phyloP scores from a whole-genome alignment of 1,140 invertebrate species.

The Drosophila pseudoobscura region DNA sequence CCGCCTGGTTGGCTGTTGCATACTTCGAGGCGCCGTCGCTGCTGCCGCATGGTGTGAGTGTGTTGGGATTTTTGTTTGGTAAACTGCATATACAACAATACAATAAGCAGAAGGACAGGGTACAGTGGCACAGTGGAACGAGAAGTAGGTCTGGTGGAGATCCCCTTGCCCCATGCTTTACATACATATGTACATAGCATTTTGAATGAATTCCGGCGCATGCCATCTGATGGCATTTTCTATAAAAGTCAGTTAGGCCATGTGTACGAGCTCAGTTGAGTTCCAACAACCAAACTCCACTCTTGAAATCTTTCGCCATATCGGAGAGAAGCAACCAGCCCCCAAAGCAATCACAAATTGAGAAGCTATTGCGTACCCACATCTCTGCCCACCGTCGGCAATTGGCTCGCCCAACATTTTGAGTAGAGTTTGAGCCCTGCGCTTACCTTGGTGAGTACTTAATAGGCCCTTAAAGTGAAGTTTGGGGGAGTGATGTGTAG shows the following conservation, averaged over 20 bases:
- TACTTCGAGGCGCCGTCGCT: constrained; percentile 51
- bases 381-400: constrained; percentile 49
- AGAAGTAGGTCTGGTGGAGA: constrained; percentile 4
- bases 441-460: constrained; percentile 55
- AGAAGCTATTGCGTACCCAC: constrained; percentile 9
- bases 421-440: constrained; percentile 51
- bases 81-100: constrained; percentile 81
- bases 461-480: constrained; percentile 1
- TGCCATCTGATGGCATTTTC: constrained; percentile 73
- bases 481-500: neutral
- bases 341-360: constrained; percentile 11
- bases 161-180: constrained; percentile 32
- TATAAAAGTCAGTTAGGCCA: constrained; percentile 80
- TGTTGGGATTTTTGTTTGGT: constrained; percentile 80
- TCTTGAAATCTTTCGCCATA: constrained; percentile 61
- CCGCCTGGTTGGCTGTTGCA: constrained; percentile 71
- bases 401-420: constrained; percentile 25
- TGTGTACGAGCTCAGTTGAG: constrained; percentile 75
- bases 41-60: constrained; percentile 37
- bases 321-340: constrained; percentile 4
- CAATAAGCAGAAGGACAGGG: constrained; percentile 71
- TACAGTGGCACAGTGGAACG: constrained; percentile 4
- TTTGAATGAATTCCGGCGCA: constrained; percentile 72
- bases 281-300: constrained; percentile 73
- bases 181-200: constrained; percentile 59